Base-by-base conservation (phyloP, 2,888 invertebrate species). In the Thumatha senex region DNA sequence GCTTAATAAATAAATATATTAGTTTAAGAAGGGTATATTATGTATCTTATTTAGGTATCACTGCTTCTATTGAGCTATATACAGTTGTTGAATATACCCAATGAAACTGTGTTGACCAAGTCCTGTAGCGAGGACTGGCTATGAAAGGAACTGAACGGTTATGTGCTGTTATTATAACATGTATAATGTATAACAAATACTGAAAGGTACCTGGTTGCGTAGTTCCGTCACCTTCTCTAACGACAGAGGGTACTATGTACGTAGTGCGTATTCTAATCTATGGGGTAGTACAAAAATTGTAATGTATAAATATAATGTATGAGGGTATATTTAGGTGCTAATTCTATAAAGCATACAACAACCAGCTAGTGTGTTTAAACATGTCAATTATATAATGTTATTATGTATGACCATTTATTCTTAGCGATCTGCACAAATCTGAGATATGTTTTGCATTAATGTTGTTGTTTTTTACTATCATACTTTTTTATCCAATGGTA, bases 241-340 rank as follows among this genome's bases (percentile, higher is more conserved):
- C n/a, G n/a, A n/a, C n/a, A n/a, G 18, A 24, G 18, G 18, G 18
- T 24, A 24, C 2, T 24, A 2, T 24, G 18, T 5, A 5, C 2
- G 5, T 24, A 24, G n/a, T n/a, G n/a, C n/a, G n/a, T n/a, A n/a
- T n/a, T n/a, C n/a, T n/a, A n/a, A n/a, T n/a, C n/a, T n/a, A n/a
- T n/a, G n/a, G n/a, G 5, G 18, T 5, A 2, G 18, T 24, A 24
- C 3, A 24, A 24, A 24, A 2, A 24, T 24, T 41, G 48, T 15
- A 47, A 50, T 52, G 47, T 47, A 44, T 53, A 46, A 52, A 67
- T 54, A 62, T n/a, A 63, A 56, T 68, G 66, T 64, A 72, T 66
- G 58, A 74, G 72, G 75, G 72, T 76, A 70, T 56, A 58, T 56
- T 62, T 63, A 70, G 69, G 73, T 75, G 76, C 68, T 69, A 63